Percentiles rank a stretch among this genome's conserved stretches.
phyloP scores from a whole-genome alignment of 1,140 invertebrate species.

The Drosophila hydei region DNA sequence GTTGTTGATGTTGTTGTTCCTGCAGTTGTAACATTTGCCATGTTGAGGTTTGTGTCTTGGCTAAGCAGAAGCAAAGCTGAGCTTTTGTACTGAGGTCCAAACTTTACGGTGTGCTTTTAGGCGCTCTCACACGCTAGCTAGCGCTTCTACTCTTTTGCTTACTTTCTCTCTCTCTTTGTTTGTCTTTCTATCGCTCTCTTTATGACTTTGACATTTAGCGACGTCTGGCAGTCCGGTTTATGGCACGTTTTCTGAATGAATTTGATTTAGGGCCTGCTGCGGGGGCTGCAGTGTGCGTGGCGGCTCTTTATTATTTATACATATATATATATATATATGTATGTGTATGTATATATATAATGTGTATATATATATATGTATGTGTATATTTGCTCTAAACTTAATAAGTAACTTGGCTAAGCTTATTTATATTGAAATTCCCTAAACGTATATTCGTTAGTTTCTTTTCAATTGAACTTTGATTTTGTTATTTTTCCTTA shows the following conservation, averaged over 20 bases:
- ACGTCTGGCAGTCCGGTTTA: slow-evolving; percentile 60
- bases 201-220: slow-evolving; percentile 76
- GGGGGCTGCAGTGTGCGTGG: slow-evolving; percentile 21
- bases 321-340: slow-evolving; percentile 43
- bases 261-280: slow-evolving; percentile 43
- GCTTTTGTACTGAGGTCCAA: slow-evolving; percentile 9
- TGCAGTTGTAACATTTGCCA: slow-evolving; percentile 26
- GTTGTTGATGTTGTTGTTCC: slow-evolving; percentile 21
- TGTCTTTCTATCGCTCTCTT: slow-evolving; percentile 32
- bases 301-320: slow-evolving; percentile 55
- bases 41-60: slow-evolving; percentile 37
- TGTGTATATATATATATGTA: slow-evolving; percentile 46
- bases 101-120: slow-evolving; percentile 32
- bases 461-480: slow-evolving; percentile 63
- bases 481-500: slow-evolving; percentile 47
- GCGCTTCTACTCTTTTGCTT: background rate
- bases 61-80: slow-evolving; percentile 30
- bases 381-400: slow-evolving; percentile 53
- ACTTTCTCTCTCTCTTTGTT: slow-evolving; percentile 8
- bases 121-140: slow-evolving; percentile 19
- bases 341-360: slow-evolving; percentile 30
- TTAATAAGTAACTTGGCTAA: slow-evolving; percentile 46
- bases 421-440: slow-evolving; percentile 64
- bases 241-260: slow-evolving; percentile 80
- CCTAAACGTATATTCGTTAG: slow-evolving; percentile 78